Evolutionary conservation across 2,113 vertebrate species (phyloP).

Genomic region (Hemichromis elongatus): DNA sequence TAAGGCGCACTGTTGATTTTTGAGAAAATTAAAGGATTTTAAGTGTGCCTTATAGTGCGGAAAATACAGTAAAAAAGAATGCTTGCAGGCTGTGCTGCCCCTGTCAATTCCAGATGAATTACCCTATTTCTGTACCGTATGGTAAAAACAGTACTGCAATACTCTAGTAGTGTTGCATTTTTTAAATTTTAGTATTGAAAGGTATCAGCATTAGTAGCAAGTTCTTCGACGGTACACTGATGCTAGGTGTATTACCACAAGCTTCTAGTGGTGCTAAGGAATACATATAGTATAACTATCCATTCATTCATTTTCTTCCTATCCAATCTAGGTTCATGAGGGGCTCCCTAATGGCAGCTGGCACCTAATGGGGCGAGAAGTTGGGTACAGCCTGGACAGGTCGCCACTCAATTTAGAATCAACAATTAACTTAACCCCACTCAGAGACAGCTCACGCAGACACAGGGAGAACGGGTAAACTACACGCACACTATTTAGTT

Average conservation of each 20-base stretch:
- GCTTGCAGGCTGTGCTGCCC: not conserved
- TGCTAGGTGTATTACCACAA: accelerated
- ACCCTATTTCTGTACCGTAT: not conserved
- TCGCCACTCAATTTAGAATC: not conserved
- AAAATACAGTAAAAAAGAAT: too few relatives aligned
- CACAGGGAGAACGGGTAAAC: not conserved
- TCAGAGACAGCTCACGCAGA: not conserved
- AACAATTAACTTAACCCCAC: not conserved
- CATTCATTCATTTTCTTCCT: accelerated
- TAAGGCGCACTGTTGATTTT: too few relatives aligned
- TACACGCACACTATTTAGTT: not conserved
- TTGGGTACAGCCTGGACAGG: not conserved
- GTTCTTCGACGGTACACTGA: not conserved
- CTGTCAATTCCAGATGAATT: accelerated
- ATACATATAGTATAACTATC: not conserved
- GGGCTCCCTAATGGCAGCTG: not conserved
- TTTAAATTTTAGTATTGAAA: not conserved
- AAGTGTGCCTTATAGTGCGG: too few relatives aligned
- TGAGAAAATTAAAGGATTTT: too few relatives aligned
- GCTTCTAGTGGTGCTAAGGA: not conserved
- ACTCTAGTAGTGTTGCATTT: not conserved
- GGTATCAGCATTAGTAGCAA: not conserved
- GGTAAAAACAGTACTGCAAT: not conserved
- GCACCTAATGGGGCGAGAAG: not conserved
- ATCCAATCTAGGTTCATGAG: not conserved